Evolutionary conservation across 2,888 invertebrate genomes (phyloP), one percentile per base, ranked within the genome.

Genomic region (Eupeodes latifasciatus): DNA sequence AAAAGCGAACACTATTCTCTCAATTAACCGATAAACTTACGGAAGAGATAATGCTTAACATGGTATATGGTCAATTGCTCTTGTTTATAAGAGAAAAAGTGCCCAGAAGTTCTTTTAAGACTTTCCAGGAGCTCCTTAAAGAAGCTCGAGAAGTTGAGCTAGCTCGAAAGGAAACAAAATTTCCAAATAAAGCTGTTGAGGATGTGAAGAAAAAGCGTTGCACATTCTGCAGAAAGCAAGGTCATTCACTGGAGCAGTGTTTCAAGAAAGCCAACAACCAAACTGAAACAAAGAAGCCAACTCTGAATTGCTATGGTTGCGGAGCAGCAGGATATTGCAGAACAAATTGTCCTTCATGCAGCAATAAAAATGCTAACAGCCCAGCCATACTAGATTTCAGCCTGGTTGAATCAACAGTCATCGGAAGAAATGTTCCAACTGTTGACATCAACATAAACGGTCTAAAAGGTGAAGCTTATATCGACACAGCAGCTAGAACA

Each of bases 401-500:
- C 36, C 36, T 36, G 36, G 36, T 36, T 36, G 40, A 64, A 11
- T 62, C 75, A 9, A 19, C 19, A 11, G 14, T 75, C 1, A 64
- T 75, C 12, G 55, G 62, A 12, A 75, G 64, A 62, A 75, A 40
- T 6, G 64, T 75, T 1, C 64, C 74, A 19, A 75, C 64, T 11
- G 64, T 75, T 2, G 44, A 64, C 12, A 53, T 64, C 5, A 75
- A 64, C 19, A 75, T 75, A 9, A 75, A 75, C 7, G 64, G 64
- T 47, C 72, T 57, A 10, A 57, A 57, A 19, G 57, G 57, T 57
- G 57, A 57, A 57, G 57, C 57, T 19, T 57, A 57, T 57, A 57
- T 57, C 19, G 57, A 57, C 27, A 57, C 57, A 10, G 57, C 57
- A 57, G 57, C 57, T 57, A 10, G 53, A 53, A n/a, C 53, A n/a